Percentiles rank a stretch among this genome's conserved stretches.
Conservation (phyloP, 2,797 vertebrate genomes). For the Acipenser oxyrinchus region DNA sequence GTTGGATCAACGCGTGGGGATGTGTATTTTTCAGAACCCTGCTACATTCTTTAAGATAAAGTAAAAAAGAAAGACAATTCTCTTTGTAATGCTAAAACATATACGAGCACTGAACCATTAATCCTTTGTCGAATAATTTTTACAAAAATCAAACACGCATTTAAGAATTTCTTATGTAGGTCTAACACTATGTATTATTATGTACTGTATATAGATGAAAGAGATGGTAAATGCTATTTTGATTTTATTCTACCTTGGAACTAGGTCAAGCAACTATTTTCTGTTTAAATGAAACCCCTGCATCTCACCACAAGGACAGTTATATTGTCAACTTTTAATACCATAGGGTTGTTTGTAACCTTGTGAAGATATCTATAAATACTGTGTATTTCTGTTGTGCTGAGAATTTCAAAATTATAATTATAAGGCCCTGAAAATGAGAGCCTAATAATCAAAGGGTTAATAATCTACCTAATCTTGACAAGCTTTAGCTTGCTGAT, state of each 20-base stretch:
- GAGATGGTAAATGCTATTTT: slow-evolving; percentile 7
- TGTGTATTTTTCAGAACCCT: too few relatives aligned
- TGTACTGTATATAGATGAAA: slow-evolving; percentile 29
- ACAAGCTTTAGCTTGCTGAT: neutral
- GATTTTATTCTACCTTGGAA: neutral
- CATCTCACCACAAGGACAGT: neutral
- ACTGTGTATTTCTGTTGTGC: slow-evolving; percentile 7
- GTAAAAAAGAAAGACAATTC: too few relatives aligned
- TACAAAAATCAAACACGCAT: slow-evolving; percentile 47
- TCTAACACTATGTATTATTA: slow-evolving; percentile 33
- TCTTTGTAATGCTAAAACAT: neutral
- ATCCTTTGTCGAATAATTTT: slow-evolving; percentile 49
- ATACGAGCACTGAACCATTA: slow-evolving; percentile 56
- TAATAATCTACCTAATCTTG: slow-evolving; percentile 13
- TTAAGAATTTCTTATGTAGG: slow-evolving; percentile 43
- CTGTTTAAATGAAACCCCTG: neutral
- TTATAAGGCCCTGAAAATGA: neutral
- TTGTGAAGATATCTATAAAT: neutral
- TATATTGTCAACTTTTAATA: neutral
- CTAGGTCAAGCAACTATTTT: neutral
- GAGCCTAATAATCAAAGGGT: slow-evolving; percentile 11
- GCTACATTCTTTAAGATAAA: neutral
- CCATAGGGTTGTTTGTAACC: slow-evolving; percentile 10
- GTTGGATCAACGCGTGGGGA: too few relatives aligned
- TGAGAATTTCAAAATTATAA: neutral